A percentile compares a stretch with the other conserved stretches of the same genome.
phyloP scores from a whole-genome alignment of 2,113 vertebrate species.

The Oryzias javanicus region DNA sequence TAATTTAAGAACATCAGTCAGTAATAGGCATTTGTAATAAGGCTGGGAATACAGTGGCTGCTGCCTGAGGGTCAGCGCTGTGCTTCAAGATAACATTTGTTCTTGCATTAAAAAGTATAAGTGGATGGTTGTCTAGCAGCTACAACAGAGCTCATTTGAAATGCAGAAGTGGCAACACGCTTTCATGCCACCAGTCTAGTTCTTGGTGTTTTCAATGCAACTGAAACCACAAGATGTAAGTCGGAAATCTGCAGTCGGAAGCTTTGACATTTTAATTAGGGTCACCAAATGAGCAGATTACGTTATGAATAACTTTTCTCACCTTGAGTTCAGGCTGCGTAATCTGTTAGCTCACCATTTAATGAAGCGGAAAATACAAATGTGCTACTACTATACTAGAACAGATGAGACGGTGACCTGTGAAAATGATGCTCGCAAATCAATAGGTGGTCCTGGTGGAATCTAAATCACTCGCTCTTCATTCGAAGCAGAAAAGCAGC shows the following conservation, averaged over 20 bases:
- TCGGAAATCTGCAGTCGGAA: constrained; percentile 35
- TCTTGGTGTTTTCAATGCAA: too few relatives aligned
- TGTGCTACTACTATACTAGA: constrained; percentile 10
- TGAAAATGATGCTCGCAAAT: constrained; percentile 21
- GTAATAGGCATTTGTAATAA: constrained; percentile 51
- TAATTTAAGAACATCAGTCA: constrained; percentile 56
- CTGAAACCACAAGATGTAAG: constrained; percentile 20
- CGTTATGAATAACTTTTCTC: constrained; percentile 55
- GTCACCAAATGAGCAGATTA: constrained; percentile 47
- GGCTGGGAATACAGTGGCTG: constrained; percentile 55
- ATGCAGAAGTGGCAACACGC: constrained; percentile 5
- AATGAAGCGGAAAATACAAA: constrained; percentile 34
- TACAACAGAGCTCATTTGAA: constrained; percentile 24
- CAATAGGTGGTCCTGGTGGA: constrained; percentile 21
- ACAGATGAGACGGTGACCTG: constrained; percentile 22
- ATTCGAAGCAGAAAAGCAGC: constrained; percentile 27
- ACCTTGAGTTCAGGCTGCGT: constrained; percentile 45
- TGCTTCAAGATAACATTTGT: constrained; percentile 60
- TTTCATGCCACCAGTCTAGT: neutral
- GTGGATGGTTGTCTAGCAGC: constrained; percentile 40
- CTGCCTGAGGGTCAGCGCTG: constrained; percentile 39
- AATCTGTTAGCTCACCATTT: constrained; percentile 56
- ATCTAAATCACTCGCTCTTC: constrained; percentile 5
- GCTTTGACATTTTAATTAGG: constrained; percentile 63
- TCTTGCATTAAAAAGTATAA: constrained; percentile 52